Base-by-base conservation (phyloP, 2,797 vertebrate species). In the Myotis daubentonii region DNA sequence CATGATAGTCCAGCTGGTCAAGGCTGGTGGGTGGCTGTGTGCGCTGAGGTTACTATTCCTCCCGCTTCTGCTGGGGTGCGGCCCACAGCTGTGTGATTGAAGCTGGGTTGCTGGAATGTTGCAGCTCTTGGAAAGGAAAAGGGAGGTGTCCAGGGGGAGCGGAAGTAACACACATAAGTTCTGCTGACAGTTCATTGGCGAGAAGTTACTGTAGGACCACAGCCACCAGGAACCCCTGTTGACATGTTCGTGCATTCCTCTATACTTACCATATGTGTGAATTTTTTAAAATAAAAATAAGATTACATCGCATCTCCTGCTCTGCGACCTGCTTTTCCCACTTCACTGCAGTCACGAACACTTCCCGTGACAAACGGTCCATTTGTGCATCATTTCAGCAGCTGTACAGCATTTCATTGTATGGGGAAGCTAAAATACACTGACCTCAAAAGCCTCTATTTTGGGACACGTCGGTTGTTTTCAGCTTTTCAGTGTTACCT, bases 61-160 rank as follows among this genome's bases (percentile, higher is more conserved):
- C 17, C 44, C 0, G 2, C 25, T 2, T 6, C 57, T 16, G 6
- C 60, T 0, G 11, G 75, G 47, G 44, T 0, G 1, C 51, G 0
- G 19, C 44, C 62, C 44, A 23, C 28, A 0, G 5, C 36, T 19
- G 33, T 3, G 30, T 57, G 36, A 19, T 1, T 4, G 51, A 41
- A 83, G 65, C 55, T 11, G 41, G 76, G 28, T 7, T 30, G 81
- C 53, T n/a, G 47, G 57, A 3, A 0, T 9, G 33, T 11, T 11
- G 41, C 36, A 28, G 66, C 19, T 51, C 12, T 1, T 11, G 23
- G 41, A 23, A 30, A 28, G 44, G 41, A 9, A 8, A 22, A 82
- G 51, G 20, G 25, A 8, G 72, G 15, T 3, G 41, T 20, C 78
- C 36, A 1, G 62, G 49, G 30, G 8, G n/a, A 78, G 57, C 22